Percentiles rank a stretch among this genome's conserved stretches.
Conservation (phyloP, 2,797 vertebrate species). For the Crocidura indochinensis region DNA sequence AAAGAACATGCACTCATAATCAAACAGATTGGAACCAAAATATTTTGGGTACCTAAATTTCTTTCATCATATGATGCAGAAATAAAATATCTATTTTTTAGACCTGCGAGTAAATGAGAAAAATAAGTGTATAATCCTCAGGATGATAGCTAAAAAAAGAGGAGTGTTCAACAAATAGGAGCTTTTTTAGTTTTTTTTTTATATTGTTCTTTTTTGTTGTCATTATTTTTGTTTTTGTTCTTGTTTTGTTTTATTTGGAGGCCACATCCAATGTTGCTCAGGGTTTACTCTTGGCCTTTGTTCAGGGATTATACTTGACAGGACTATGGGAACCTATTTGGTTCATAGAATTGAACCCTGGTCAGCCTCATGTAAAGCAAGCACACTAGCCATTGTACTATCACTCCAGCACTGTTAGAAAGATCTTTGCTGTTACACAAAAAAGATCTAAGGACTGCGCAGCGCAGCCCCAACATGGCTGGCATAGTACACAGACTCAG, state of each 20-base stretch:
- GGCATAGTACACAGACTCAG: conserved; percentile 96
- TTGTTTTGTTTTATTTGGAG: not conserved
- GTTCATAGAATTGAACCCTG: too few species aligned
- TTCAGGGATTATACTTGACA: too few species aligned
- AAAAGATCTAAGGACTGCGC: too few species aligned
- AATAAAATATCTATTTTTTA: not conserved
- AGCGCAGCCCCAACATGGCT: too few species aligned
- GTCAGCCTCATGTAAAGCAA: too few species aligned
- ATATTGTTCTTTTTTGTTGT: too few species aligned
- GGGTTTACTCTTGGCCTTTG: too few species aligned
- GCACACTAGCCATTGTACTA: too few species aligned
- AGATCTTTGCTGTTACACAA: not conserved
- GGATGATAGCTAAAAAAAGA: not conserved
- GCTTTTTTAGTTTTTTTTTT: not conserved
- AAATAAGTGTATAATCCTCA: not conserved
- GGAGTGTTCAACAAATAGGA: not conserved
- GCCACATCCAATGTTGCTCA: too few species aligned
- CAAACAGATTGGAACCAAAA: not conserved
- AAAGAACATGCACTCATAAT: not conserved
- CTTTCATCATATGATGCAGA: not conserved
- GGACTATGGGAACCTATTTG: too few species aligned
- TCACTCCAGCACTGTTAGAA: not conserved
- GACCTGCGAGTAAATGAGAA: not conserved
- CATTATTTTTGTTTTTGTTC: not conserved
- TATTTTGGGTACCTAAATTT: not conserved